These are phyloP conservation scores for Napeogenes inachia DNA, from an alignment of 2,888 invertebrate species.

Conservation along the genomic window DNA sequence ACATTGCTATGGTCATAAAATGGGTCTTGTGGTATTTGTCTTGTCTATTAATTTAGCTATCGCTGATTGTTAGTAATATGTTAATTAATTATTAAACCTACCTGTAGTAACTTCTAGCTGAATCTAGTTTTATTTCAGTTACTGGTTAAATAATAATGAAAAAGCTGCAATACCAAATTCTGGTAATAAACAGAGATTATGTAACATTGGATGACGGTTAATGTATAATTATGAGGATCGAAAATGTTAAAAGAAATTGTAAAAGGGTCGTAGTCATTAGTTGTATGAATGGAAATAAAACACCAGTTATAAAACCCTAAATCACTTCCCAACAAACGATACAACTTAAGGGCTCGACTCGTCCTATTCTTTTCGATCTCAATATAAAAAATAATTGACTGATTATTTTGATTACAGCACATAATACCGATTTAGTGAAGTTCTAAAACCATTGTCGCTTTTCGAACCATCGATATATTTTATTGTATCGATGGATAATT, in stretches of 20 bases:
- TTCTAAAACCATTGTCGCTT: not conserved
- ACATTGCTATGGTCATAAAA: no score
- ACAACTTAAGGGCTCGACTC: constrained; percentile 12
- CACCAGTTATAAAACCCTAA: constrained; percentile 21
- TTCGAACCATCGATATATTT: not conserved
- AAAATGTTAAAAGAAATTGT: not conserved
- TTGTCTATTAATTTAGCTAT: no score
- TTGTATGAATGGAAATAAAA: not conserved
- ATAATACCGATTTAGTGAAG: not conserved
- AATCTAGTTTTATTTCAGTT: no score
- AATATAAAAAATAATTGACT: not conserved
- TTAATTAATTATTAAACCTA: no score
- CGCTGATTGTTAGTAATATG: no score
- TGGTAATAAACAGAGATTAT: no score
- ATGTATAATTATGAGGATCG: not conserved
- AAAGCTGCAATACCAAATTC: no score
- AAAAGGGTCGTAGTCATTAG: not conserved
- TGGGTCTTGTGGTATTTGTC: no score
- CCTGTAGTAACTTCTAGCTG: no score
- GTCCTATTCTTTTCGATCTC: constrained; percentile 15
- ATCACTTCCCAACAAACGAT: constrained; percentile 18
- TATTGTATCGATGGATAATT: not conserved
- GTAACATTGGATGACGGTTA: not conserved
- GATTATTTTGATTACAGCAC: not conserved
- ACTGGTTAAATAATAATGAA: no score